Evolutionary conservation across 2,113 vertebrate genomes (phyloP).

Genomic region (Oreamnos americanus): DNA sequence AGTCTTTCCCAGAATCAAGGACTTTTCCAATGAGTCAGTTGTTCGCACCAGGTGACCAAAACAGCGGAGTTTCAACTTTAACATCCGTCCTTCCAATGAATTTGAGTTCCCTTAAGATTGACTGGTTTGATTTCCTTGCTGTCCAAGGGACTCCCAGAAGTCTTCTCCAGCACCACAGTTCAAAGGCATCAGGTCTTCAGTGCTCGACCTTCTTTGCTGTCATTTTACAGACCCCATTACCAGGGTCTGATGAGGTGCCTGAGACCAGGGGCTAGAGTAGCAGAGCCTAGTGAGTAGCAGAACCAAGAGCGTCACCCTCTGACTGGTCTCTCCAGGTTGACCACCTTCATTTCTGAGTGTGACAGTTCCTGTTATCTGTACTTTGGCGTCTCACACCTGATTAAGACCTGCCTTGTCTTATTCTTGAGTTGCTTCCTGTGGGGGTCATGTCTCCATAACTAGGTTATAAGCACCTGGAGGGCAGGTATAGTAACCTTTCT

Average conservation of each 20-base stretch:
- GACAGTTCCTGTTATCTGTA: not conserved
- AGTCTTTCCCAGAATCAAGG: not conserved
- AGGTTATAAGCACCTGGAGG: not conserved
- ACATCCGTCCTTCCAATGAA: not conserved
- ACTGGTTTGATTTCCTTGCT: not conserved
- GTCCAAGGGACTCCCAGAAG: not conserved
- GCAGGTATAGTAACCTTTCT: not conserved
- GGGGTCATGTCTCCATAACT: not conserved
- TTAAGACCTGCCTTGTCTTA: not conserved
- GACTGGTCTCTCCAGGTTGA: not conserved
- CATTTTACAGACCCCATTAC: not conserved
- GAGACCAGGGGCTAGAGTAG: not conserved
- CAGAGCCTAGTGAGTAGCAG: not conserved
- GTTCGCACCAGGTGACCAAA: not conserved
- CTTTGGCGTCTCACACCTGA: not conserved
- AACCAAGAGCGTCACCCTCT: rapidly evolving
- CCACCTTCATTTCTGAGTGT: not conserved
- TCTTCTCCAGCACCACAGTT: not conserved
- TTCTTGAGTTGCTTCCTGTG: not conserved
- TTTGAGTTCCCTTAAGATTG: not conserved
- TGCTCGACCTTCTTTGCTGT: not conserved
- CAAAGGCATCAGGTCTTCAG: not conserved
- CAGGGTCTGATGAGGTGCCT: rapidly evolving
- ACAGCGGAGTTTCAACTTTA: not conserved
- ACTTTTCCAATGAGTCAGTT: not conserved